These are phyloP conservation scores for Agriopis leucophaearia DNA, from an alignment of 2,888 invertebrate genomes.

Conservation along the genomic window DNA sequence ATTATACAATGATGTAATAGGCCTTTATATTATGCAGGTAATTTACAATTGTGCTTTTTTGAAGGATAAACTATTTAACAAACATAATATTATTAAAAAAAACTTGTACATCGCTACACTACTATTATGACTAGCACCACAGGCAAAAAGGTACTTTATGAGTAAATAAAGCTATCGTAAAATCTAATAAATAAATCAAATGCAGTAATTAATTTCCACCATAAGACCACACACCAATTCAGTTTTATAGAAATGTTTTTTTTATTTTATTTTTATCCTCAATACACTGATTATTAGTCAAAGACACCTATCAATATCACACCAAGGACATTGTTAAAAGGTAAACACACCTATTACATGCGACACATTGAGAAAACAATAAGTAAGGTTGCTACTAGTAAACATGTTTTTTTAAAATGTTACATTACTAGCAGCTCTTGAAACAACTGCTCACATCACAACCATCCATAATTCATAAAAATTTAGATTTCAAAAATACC, in stretches of 20 bases:
- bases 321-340: conserved; percentile 37
- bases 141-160: conserved; percentile 49
- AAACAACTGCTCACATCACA: conserved; percentile 71
- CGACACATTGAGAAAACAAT: conserved; percentile 25
- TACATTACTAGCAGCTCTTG: conserved; percentile 41
- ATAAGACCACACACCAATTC: conserved; percentile 41
- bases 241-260: conserved; percentile 22
- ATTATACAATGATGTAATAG: conserved; percentile 12
- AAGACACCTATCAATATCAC: conserved; percentile 41
- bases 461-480: conserved; percentile 77
- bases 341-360: conserved; percentile 41
- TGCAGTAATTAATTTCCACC: conserved; percentile 40
- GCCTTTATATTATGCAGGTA: conserved; percentile 15
- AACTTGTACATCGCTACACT: conserved; percentile 10
- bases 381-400: conserved; percentile 24
- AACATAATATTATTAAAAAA: conserved; percentile 8
- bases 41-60: conserved; percentile 24
- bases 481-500: conserved; percentile 62
- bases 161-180: conserved; percentile 38
- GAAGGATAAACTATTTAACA: background rate
- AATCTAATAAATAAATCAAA: conserved; percentile 50
- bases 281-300: conserved; percentile 37
- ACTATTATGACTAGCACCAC: conserved; percentile 62
- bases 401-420: conserved; percentile 25
- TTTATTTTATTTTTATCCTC: conserved; percentile 34